Evolutionary conservation across 2,113 vertebrate genomes (phyloP).

Genomic region (Chlorodrepanis virens): DNA sequence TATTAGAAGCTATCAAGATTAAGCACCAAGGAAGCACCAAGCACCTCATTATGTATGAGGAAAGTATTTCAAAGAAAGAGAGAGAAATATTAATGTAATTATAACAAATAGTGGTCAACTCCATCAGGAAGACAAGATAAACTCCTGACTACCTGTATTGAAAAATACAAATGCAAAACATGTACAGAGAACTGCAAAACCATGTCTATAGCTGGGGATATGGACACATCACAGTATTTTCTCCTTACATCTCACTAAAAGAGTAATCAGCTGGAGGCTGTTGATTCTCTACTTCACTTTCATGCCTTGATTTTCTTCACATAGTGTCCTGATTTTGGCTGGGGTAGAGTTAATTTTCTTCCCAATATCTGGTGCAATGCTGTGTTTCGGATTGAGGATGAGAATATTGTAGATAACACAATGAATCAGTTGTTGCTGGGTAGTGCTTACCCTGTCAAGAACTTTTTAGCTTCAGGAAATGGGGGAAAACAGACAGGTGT

Average conservation of each 20-base stretch:
- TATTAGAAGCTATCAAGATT: background rate
- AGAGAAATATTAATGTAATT: background rate
- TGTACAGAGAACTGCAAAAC: background rate
- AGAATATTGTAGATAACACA: background rate
- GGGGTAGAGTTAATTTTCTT: background rate
- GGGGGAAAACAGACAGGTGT: accelerated
- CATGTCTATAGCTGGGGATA: background rate
- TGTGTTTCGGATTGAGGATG: background rate
- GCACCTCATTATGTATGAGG: background rate
- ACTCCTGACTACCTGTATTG: background rate
- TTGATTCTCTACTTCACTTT: background rate
- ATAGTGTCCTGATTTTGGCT: background rate
- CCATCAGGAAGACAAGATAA: background rate
- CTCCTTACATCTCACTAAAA: background rate
- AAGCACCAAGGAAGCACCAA: background rate
- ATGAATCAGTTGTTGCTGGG: background rate
- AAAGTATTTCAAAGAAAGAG: background rate
- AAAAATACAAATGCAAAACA: background rate
- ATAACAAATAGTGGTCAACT: background rate
- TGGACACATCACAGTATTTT: background rate
- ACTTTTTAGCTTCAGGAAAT: background rate
- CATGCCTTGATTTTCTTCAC: background rate
- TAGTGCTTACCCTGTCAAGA: background rate
- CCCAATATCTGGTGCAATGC: background rate
- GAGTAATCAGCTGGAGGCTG: background rate